Evolutionary conservation across 2,113 vertebrate species (phyloP), one percentile per base, ranked within the genome.

Genomic region (Riparia riparia): DNA sequence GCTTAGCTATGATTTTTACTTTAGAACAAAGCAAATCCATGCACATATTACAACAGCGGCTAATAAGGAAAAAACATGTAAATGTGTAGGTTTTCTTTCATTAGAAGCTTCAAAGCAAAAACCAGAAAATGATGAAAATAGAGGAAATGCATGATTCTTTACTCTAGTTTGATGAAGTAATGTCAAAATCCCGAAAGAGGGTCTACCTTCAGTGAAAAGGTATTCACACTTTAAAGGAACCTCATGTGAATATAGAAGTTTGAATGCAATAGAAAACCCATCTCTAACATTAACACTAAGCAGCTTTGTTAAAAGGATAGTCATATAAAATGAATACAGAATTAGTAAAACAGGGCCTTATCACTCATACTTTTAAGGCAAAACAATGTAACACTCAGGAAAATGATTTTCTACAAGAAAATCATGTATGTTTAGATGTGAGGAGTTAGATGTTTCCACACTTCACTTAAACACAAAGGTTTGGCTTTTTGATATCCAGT

Each of bases 1-100:
- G 16, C 7, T 92, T 63, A 81, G 39, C 21, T 34, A 70, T 2
- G 10, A 57, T 53, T 81, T 91, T 81, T 90, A 90, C 20, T 92
- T 86, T 15, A 89, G 56, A 91, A 85, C 14, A 72, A 89, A 89
- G 16, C 20, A 74, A 91, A 94, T 56, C 34, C 93, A 91, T 77
- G 89, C 51, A 89, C n/a, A 53, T 47, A 76, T 4, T 37, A 61
- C 13, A 76, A 70, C 7, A 90, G 32, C n/a, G 86, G 54, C 39
- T 73, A 82, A 20, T 8, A 86, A 91, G 12, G 21, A 64, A 65
- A 72, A 41, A 25, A 14, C 25, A 31, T 0, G 2, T 31, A 63
- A n/a, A 8, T 57, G 57, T 16, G 51, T 44, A 45, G 17, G 3
- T 5, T 82, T 85, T 86, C 19, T 58, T 82, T 70, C 45, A 73